A percentile compares a stretch with the other conserved stretches of the same genome.
Evolutionary conservation across 2,888 invertebrate species (phyloP).

Genomic region (Hermaeophaga mercurialis): DNA sequence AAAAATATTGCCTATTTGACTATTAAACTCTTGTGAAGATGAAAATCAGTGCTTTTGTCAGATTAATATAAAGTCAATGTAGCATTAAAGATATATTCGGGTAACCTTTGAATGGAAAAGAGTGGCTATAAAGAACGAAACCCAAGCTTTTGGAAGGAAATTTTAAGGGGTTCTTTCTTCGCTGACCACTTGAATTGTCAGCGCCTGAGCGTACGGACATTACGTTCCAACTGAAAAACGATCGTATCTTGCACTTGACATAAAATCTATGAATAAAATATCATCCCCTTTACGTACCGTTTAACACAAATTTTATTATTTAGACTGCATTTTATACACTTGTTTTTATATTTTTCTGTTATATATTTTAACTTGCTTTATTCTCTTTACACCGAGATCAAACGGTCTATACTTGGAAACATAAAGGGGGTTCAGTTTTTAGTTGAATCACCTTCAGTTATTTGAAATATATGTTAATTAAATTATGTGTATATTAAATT

Average conservation of each 20-base stretch:
- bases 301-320: constrained; percentile 41
- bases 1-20: not conserved
- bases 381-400: too few species aligned
- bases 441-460: too few species aligned
- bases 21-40: constrained; percentile 6
- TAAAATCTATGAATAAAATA: constrained; percentile 45
- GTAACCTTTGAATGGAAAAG: constrained; percentile 50
- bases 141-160: constrained; percentile 45
- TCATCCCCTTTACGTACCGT: constrained; percentile 41
- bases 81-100: constrained; percentile 46
- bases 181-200: constrained; percentile 47
- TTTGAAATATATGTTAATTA: too few species aligned
- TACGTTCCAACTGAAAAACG: constrained; percentile 39
- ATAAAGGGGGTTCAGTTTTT: too few species aligned
- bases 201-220: constrained; percentile 32
- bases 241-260: constrained; percentile 43
- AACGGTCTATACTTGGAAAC: too few species aligned
- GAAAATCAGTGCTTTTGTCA: constrained; percentile 45
- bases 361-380: too few species aligned
- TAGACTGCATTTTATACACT: constrained; percentile 31
- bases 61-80: constrained; percentile 49
- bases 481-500: too few species aligned
- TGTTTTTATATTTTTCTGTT: constrained; percentile 26
- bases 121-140: constrained; percentile 47
- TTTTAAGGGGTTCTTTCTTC: constrained; percentile 41